Percentiles rank a stretch among this genome's conserved stretches.
phyloP scores from a whole-genome alignment of 2,888 invertebrate species.

The Tetragonisca angustula region DNA sequence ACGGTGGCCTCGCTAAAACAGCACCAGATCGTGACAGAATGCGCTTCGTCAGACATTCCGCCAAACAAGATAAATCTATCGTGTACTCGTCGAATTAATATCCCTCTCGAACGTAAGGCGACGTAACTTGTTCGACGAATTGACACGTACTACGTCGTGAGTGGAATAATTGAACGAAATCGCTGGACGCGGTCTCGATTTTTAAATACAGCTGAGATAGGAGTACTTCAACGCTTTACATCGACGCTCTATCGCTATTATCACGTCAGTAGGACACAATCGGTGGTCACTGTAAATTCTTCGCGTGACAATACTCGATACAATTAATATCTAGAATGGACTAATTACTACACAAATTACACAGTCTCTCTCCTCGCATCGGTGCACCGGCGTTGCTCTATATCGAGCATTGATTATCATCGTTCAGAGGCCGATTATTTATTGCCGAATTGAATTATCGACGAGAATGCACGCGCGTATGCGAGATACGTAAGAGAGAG shows the following conservation, averaged over 20 bases:
- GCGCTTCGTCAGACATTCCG: constrained; percentile 41
- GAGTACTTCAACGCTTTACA: constrained; percentile 36
- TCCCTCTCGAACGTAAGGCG: background rate
- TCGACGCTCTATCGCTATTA: constrained; percentile 60
- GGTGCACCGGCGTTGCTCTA: constrained; percentile 28
- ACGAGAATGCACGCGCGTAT: background rate
- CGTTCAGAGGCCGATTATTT: constrained; percentile 45
- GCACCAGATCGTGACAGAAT: constrained; percentile 54
- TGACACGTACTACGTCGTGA: no score
- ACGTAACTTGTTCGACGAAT: background rate
- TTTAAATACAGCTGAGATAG: background rate
- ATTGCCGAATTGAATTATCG: constrained; percentile 55
- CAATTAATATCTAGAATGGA: constrained; percentile 67
- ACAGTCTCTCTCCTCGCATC: constrained; percentile 43
- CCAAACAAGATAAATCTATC: constrained; percentile 8
- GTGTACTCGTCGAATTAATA: background rate
- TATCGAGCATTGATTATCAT: constrained; percentile 61
- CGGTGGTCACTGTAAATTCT: constrained; percentile 63
- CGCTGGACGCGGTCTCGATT: background rate
- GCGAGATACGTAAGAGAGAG: no score
- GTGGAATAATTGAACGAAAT: background rate
- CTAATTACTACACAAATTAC: constrained; percentile 69
- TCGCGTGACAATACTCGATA: constrained; percentile 56
- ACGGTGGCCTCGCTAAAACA: constrained; percentile 28
- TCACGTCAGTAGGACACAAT: constrained; percentile 51